Base-by-base conservation (phyloP, 2,888 invertebrate species). In the Trimorus sp. region DNA sequence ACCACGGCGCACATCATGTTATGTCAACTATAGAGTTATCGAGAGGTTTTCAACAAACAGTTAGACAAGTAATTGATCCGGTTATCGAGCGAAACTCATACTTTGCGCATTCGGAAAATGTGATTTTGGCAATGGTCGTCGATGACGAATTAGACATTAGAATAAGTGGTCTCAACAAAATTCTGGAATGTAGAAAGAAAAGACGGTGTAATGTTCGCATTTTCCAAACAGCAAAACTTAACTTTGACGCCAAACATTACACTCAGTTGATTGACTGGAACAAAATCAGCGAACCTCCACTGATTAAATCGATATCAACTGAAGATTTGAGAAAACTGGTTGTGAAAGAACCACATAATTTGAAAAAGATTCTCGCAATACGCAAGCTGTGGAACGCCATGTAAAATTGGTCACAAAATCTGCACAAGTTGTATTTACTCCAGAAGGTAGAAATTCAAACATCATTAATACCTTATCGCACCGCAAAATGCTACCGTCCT, bases 61-160 rank as follows among this genome's bases (percentile, higher is more conserved):
- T 16, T 4, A 3, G 7, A 5, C 53, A 66, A 53, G 40, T 66
- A 1, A 38, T 66, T 14, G 53, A 66, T 53, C 48, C 37, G 12
- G 45, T 63, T 26, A 49, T 63, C n/a, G 49, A 63, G 36, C n/a
- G 48, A 48, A 63, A 63, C 37, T 49, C 36, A 8, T 63, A 63
- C 14, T 63, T 49, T 49, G 63, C 36, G n/a, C 16, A 63, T 15
- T 14, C 63, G 26, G 63, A 63, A 49, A 49, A 63, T 37, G 14
- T 63, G 48, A 37, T 63, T 36, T 37, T 63, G 36, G 63, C 49
- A 63, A 63, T 63, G 63, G 36, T 49, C 36, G 48, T 63, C 7
- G 63, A 49, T 14, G 63, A 63, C 7, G n/a, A 26, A 63, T 7
- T 9, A 63, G 36, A 45, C 7, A 49, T 63, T n/a, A 36, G 63